Percentiles rank a stretch among this genome's conserved stretches.
Conservation (phyloP, 2,797 vertebrate genomes). For the Poeciliopsis gracilis region DNA sequence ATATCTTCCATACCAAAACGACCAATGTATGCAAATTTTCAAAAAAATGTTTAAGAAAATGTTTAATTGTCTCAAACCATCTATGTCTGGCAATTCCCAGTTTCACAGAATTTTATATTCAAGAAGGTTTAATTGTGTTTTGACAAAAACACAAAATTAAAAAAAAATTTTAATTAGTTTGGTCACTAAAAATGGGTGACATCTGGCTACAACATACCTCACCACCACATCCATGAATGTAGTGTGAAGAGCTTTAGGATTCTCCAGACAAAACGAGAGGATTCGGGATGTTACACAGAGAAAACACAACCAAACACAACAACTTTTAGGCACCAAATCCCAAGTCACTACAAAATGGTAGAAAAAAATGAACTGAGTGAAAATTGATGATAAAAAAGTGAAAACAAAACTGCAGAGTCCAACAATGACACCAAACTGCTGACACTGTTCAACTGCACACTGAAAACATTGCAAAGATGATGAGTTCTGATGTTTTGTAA, state of each 20-base stretch:
- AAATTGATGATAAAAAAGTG: neutral
- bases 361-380: neutral
- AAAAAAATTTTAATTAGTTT: neutral
- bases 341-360: neutral
- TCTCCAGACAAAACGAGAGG: neutral
- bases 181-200: neutral
- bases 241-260: too few species aligned
- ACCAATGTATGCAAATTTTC: too few species aligned
- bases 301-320: neutral
- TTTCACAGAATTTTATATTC: too few species aligned
- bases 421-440: conserved; percentile 29
- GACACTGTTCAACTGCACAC: conserved; percentile 23
- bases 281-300: neutral
- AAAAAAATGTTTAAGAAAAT: too few species aligned
- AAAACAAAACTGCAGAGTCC: conserved; percentile 11
- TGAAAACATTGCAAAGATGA: conserved; percentile 36
- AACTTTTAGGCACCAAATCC: neutral
- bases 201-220: too few species aligned
- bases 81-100: too few species aligned
- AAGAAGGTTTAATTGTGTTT: neutral
- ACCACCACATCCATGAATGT: too few species aligned
- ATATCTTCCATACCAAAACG: too few species aligned
- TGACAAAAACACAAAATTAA: neutral
- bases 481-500: conserved; percentile 29
- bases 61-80: too few species aligned